Percentiles rank a stretch among this genome's conserved stretches.
Conservation (phyloP, 1,140 invertebrate genomes). For the Idris sp. region DNA sequence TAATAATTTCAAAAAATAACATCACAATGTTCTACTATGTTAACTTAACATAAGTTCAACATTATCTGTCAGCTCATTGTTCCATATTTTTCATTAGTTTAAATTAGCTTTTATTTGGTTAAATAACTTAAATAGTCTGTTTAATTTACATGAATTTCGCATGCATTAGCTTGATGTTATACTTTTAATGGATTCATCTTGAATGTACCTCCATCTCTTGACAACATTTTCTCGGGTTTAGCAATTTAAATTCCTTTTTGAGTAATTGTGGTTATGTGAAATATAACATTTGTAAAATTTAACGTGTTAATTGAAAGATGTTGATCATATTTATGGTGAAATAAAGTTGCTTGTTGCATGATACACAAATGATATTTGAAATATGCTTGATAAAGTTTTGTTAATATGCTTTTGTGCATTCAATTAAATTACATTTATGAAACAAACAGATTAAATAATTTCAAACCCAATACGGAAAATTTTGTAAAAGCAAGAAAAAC, state of each 20-base stretch:
- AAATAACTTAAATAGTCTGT: slow-evolving; percentile 20
- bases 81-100: slow-evolving; percentile 19
- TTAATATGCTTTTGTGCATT: too few relatives aligned
- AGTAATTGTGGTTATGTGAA: not conserved
- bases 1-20: too few relatives aligned
- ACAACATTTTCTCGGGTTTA: slow-evolving; percentile 2
- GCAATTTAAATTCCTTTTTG: slow-evolving; percentile 18
- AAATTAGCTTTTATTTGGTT: slow-evolving; percentile 2
- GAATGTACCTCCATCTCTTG: slow-evolving; percentile 7
- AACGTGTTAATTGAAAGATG: slow-evolving; percentile 1
- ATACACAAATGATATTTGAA: too few relatives aligned
- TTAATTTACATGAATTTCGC: slow-evolving; percentile 30
- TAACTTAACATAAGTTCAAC: too few relatives aligned
- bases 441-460: too few relatives aligned
- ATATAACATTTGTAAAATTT: not conserved
- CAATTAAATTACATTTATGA: too few relatives aligned
- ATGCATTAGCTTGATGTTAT: slow-evolving; percentile 24
- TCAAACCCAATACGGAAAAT: too few relatives aligned
- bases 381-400: too few relatives aligned
- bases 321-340: not conserved
- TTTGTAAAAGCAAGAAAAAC: too few relatives aligned
- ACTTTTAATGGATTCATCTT: slow-evolving; percentile 22
- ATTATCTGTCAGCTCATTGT: not conserved
- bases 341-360: too few relatives aligned
- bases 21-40: too few relatives aligned